Evolutionary conservation across 35 echinoderm and acorn worm genomes (phyloP).

Genomic region (Nesometra sesokonis): DNA sequence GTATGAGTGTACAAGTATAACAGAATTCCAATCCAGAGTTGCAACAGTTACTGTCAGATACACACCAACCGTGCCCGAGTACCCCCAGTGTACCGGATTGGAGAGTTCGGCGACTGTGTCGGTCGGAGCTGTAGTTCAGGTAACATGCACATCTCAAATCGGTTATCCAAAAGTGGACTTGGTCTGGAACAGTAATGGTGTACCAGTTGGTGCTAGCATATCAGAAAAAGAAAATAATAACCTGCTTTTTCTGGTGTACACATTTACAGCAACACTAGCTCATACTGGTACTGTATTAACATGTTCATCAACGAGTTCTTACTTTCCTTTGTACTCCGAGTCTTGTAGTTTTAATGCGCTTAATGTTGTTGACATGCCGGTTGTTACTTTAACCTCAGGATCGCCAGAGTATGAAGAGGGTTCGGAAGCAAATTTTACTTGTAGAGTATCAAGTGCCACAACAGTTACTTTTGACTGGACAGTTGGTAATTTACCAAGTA

Average conservation of each 20-base stretch:
- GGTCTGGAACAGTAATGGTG: neutral
- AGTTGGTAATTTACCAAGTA: neutral
- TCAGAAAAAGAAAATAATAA: neutral
- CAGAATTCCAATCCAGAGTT: neutral
- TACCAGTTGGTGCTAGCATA: neutral
- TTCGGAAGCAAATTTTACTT: neutral
- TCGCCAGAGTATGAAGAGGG: neutral
- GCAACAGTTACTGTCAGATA: neutral
- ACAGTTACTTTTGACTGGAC: neutral
- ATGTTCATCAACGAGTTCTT: neutral
- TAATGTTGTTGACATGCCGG: neutral
- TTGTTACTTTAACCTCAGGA: neutral
- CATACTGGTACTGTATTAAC: neutral
- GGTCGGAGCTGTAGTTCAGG: neutral
- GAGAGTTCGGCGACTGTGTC: neutral
- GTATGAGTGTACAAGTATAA: neutral
- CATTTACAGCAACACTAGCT: neutral
- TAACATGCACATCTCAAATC: neutral
- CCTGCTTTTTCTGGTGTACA: neutral
- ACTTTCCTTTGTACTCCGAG: neutral
- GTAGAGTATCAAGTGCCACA: neutral
- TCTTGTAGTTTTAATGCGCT: neutral
- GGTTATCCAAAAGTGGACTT: neutral
- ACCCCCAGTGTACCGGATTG: neutral
- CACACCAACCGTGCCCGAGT: neutral